A percentile compares a stretch with the other conserved stretches of the same genome.
Evolutionary conservation across 2,113 vertebrate species (phyloP).

Genomic region (Ageneiosus marmoratus): DNA sequence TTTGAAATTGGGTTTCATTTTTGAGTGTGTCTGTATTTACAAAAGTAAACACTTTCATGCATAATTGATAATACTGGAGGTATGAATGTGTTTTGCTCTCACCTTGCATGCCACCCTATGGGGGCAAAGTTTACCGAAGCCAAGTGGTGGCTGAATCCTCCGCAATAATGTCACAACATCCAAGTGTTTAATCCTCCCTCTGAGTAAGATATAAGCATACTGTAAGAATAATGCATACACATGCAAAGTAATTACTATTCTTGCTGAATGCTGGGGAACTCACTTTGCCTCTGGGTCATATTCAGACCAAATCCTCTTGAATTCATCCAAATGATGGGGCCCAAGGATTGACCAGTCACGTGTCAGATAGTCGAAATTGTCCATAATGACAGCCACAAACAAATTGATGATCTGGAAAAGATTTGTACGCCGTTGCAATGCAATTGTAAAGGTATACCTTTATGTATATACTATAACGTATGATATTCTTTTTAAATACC

Average conservation of each 20-base stretch:
- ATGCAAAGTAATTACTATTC: background rate
- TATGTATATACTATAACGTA: background rate
- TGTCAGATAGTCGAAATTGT: conserved; percentile 98
- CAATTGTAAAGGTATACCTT: background rate
- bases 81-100: conserved; percentile 31
- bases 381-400: conserved; percentile 99
- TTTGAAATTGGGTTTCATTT: background rate
- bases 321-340: conserved; percentile 98
- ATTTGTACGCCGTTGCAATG: background rate
- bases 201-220: conserved; percentile 58
- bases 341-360: conserved; percentile 98
- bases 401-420: conserved; percentile 91
- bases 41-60: background rate
- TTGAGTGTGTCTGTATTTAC: background rate
- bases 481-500: conserved; percentile 71
- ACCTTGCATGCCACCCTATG: conserved; percentile 98
- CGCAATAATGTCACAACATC: conserved; percentile 95
- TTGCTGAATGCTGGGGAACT: conserved; percentile 47
- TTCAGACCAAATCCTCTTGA: conserved; percentile 98
- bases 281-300: conserved; percentile 98
- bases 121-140: conserved; percentile 95
- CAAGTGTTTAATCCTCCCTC: conserved; percentile 95
- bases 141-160: conserved; percentile 95
- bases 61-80: background rate
- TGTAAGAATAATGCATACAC: conserved; percentile 6